Conservation (phyloP, 2,113 vertebrate genomes). For the Maylandia zebra region DNA sequence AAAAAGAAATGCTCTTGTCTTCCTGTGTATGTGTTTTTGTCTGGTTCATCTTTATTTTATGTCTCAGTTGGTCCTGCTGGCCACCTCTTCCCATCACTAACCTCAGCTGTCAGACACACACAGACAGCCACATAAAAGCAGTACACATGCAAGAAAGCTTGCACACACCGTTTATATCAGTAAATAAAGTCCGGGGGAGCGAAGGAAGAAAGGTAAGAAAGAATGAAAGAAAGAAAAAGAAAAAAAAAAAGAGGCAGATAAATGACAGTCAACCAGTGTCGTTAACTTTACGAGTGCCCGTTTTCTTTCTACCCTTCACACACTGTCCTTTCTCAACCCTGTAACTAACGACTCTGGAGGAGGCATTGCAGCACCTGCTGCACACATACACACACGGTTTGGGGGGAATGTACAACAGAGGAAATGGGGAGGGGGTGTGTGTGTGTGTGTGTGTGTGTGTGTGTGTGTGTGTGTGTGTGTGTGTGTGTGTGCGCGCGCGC, state of each 20-base stretch:
- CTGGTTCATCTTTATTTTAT: slow-evolving; percentile 16
- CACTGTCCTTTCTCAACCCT: slow-evolving; percentile 43
- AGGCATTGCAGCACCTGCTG: slow-evolving; percentile 43
- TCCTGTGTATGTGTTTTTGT: slow-evolving; percentile 18
- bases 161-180: not conserved
- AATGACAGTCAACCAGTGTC: not conserved
- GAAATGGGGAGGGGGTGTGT: not conserved
- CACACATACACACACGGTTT: not conserved
- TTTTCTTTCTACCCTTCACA: not conserved
- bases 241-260: not conserved
- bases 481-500: fast-evolving
- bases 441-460: not conserved
- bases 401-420: not conserved
- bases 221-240: not conserved
- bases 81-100: slow-evolving; percentile 13
- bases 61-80: slow-evolving; percentile 1
- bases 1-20: not conserved
- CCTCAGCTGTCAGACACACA: slow-evolving; percentile 3
- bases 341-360: slow-evolving; percentile 47
- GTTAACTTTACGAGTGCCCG: not conserved
- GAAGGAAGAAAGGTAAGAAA: not conserved
- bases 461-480: no score
- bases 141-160: not conserved
- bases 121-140: not conserved
- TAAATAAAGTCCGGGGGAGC: not conserved